Evolutionary conservation across 2,797 vertebrate genomes (phyloP), one percentile per base, ranked within the genome.

Genomic region (Periophthalmus magnuspinnatus): DNA sequence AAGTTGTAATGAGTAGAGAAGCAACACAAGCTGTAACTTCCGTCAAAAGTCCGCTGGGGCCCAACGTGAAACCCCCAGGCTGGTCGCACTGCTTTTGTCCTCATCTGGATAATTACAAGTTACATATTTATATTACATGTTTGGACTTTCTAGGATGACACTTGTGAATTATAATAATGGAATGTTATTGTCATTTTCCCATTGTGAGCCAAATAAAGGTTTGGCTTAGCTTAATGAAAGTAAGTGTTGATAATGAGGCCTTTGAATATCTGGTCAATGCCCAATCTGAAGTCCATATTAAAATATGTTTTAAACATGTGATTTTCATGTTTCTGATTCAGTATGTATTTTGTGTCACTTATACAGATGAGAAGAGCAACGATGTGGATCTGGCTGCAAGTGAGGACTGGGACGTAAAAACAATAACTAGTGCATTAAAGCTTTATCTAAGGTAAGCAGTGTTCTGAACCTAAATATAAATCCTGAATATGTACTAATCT

Each of bases 381-480:
- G 96, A 98, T 34, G 82, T 97, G 82, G 96, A 98, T 81, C 86
- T 99, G 86, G 93, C 95, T 75, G 81, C 89, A 67, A 93, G 93
- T 4, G 84, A 93, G 7, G 97, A 99, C 22, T 99, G 97, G 97
- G 97, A 99, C 65, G 90, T 98, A 54, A 99, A 98, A 91, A 99
- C 97, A 3, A 95, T 99, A 86, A 98, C 97, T 1, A 99, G 97
- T 81, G 93, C 96, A 76, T 88, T 99, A 81, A 99, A 99, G 77
- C 96, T 96, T 14, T 98, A 96, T 90, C 86, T 99, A 74, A 95
- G 97, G 97, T 98, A 84, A 91, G 83, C 41, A 45, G 41, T 28
- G 28, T 28, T 28, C 1, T 1, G 28, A 1, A 28, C 28, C 3
- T 28, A 28, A 28, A 28, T 28, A 28, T 28, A n/a, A n/a, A n/a